These are phyloP conservation scores for Dermatemys mawii DNA, from an alignment of 2,113 vertebrate genomes.

Conservation along the genomic window DNA sequence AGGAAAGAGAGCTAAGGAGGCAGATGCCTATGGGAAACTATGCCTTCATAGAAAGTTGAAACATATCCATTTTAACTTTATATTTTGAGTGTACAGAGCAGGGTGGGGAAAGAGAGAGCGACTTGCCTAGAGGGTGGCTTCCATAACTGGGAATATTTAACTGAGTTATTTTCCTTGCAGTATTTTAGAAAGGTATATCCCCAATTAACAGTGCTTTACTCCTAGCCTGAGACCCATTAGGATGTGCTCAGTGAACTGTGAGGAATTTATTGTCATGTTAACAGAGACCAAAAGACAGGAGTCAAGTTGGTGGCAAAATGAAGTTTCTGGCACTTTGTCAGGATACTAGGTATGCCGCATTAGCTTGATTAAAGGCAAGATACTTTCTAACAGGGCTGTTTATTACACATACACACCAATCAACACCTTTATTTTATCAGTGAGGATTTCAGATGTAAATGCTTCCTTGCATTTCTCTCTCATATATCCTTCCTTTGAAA, in stretches of 20 bases:
- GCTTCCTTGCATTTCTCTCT: background rate
- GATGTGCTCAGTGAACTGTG: slow-evolving; percentile 54
- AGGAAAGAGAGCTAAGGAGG: background rate
- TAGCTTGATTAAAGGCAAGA: slow-evolving; percentile 69
- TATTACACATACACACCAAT: slow-evolving; percentile 8
- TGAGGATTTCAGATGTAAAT: slow-evolving; percentile 10
- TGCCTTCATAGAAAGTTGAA: background rate
- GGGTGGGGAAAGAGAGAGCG: background rate
- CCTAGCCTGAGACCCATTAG: slow-evolving; percentile 23
- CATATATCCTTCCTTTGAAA: background rate
- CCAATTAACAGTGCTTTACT: slow-evolving; percentile 23
- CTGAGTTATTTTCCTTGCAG: slow-evolving; percentile 59
- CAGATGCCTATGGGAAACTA: background rate
- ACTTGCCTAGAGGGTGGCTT: slow-evolving; percentile 25
- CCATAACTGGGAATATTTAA: slow-evolving; percentile 64
- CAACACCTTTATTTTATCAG: background rate
- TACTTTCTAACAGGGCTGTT: slow-evolving; percentile 42
- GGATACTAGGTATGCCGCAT: slow-evolving; percentile 65
- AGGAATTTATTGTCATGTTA: slow-evolving; percentile 61
- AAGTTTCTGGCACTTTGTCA: slow-evolving; percentile 64
- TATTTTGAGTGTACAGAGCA: background rate
- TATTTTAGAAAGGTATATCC: slow-evolving; percentile 57
- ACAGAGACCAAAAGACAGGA: slow-evolving; percentile 57
- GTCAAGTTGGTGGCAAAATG: slow-evolving; percentile 51
- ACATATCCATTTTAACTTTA: background rate